Base-by-base conservation (phyloP, 2,888 invertebrate genomes). In the Ichneumoninae sp. region DNA sequence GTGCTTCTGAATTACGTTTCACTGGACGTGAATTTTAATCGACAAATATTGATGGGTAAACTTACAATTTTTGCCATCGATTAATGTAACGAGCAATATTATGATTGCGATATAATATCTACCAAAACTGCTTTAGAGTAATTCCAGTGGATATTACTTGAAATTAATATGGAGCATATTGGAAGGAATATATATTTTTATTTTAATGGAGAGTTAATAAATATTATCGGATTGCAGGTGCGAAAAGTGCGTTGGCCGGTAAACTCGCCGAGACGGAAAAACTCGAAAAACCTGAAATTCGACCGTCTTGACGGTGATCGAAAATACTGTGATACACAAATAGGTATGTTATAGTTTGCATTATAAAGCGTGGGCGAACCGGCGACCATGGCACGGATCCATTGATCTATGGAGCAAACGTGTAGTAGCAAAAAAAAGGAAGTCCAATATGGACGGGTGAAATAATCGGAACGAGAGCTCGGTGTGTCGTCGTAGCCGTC, bases 381-480 rank as follows among this genome's bases (percentile, higher is more conserved):
- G 57, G 13, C 57, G 75, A 66, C 79, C 80, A 71, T 83, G 71
- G 83, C 83, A 83, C 54, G 70, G 63, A 71, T 80, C 22, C 36
- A 26, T 81, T 63, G 3, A 60, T 13, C 68, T 16, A 36, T 44
- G 44, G 57, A 57, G 13, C 16, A 26, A 54, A 16, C 73, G 26
- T 47, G 44, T n/a, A 44, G 30, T 63, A 10, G 60, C 30, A 10
- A 69, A 6, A 26, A 63, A n/a, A 70, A 30, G 22, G 36, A 50
- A 66, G 47, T 77, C 22, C 65, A 57, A 33, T 47, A 65, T 44
- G 65, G 69, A 60, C 60, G 60, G 66, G 70, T 75, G 50, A 76
- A 83, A 81, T 81, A 81, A 81, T 76, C 77, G 77, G 69, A 75
- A 36, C 75, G 68, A 81, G 50, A 77, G 57, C 73, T 71, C 80